A percentile compares a stretch with the other conserved stretches of the same genome.
Evolutionary conservation across 2,888 invertebrate species (phyloP).

Genomic region (Dasypogon diadema): DNA sequence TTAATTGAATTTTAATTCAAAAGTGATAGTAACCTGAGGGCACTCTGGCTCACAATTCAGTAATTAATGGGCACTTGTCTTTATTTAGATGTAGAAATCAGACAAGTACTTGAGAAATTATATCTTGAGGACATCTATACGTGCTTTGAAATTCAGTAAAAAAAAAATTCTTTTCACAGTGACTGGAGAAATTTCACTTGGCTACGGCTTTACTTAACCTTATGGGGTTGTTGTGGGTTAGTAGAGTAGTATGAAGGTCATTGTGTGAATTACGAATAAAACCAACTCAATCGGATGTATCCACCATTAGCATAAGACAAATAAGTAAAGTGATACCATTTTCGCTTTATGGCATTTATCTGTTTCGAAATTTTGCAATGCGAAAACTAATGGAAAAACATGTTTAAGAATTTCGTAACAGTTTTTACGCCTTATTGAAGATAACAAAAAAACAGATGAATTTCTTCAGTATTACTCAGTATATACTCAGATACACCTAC

Average conservation of each 20-base stretch:
- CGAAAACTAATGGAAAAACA: background rate
- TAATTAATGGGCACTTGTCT: background rate
- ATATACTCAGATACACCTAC: too few relatives aligned
- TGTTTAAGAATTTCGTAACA: background rate
- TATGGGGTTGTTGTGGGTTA: background rate
- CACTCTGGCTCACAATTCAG: background rate
- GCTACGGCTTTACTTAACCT: too few relatives aligned
- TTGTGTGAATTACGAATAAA: background rate
- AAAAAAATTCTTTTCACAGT: background rate
- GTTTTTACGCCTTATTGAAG: background rate
- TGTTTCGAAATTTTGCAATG: background rate
- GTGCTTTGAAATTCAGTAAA: background rate
- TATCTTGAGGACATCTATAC: background rate
- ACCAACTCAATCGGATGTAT: background rate
- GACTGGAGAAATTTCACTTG: background rate
- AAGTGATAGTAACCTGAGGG: background rate
- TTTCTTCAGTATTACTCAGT: too few relatives aligned
- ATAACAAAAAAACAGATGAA: too few relatives aligned
- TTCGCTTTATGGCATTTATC: background rate
- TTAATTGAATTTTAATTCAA: constrained; percentile 3
- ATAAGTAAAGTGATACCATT: background rate
- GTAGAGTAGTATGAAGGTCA: background rate
- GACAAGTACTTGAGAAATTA: background rate
- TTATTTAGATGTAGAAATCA: background rate
- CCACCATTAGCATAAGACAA: background rate